Base-by-base conservation (phyloP, 2,113 vertebrate species). In the Thermophis baileyi region DNA sequence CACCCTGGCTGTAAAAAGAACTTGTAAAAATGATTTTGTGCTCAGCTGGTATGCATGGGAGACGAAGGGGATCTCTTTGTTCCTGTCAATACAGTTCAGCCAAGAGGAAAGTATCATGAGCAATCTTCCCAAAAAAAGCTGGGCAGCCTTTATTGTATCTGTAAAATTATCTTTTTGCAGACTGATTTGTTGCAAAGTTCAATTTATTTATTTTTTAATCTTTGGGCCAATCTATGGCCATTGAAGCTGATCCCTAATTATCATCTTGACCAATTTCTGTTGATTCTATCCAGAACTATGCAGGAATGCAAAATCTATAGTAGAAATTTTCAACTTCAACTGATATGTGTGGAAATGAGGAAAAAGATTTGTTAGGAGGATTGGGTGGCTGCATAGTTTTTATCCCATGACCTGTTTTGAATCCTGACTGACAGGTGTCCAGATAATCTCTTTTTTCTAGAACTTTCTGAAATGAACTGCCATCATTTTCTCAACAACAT, bases 21-120 rank as follows among this genome's bases (percentile, higher is more conserved):
- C 50, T 86, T 86, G 50, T 91, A 57, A 85, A 91, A 86, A 25
- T 47, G 53, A 91, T 81, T 86, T 86, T 86, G 74, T 57, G 53
- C 55, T 91, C 81, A 91, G 35, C 90, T 91, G 90, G 81, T 86
- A 27, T 47, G 81, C 54, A 86, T 86, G 51, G 81, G 54, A 57
- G 81, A 91, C 12, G 90, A 91, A 87, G 14, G 81, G 81, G 74
- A 47, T 91, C 81, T 86, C 27, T 91, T 86, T 86, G 90, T 91
- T 91, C 81, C 69, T 91, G 81, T 91, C 81, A 86, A 86, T 57
- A 91, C 90, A 86, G 53, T 86, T 85, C 25, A 55, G 51, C 90
- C 53, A 86, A 91, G 74, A 91, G 50, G 50, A 91, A 85, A 91
- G 51, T 4, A 57, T 57, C 6, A 20, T 87, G 27, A 57, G 53